These are phyloP conservation scores for Orius insidiosus DNA, from an alignment of 1,140 invertebrate species.

Conservation along the genomic window DNA sequence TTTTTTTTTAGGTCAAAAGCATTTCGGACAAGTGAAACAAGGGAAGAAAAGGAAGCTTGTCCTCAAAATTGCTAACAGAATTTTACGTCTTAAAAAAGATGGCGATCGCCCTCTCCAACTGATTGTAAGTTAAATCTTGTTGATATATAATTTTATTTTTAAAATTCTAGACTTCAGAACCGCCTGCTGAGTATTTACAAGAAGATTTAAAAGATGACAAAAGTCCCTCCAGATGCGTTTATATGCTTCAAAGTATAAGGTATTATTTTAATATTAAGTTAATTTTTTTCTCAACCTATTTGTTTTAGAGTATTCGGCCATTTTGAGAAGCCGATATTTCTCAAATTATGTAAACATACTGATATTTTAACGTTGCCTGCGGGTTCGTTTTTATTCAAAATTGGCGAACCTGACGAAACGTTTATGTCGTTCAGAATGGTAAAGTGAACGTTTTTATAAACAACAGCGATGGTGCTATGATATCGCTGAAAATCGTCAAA, in stretches of 20 bases:
- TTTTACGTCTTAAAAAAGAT: slow-evolving; percentile 65
- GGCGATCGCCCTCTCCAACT: slow-evolving; percentile 46
- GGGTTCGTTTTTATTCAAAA: slow-evolving; percentile 74
- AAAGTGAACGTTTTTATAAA: slow-evolving; percentile 82
- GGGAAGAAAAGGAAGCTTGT: slow-evolving; percentile 74
- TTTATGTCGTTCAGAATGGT: slow-evolving; percentile 92
- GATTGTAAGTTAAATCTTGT: slow-evolving; percentile 48
- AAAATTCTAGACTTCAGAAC: slow-evolving; percentile 54
- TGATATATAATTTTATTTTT: too few species aligned
- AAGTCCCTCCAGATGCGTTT: slow-evolving; percentile 80
- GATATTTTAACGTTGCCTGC: slow-evolving; percentile 70
- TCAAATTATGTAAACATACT: slow-evolving; percentile 87
- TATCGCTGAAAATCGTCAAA: slow-evolving; percentile 78
- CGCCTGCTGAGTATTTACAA: slow-evolving; percentile 85
- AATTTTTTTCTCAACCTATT: neutral
- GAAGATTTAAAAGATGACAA: slow-evolving; percentile 69
- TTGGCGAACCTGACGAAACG: slow-evolving; percentile 93
- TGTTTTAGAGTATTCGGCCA: slow-evolving; percentile 75
- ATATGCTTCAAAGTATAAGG: slow-evolving; percentile 85
- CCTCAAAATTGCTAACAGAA: slow-evolving; percentile 67
- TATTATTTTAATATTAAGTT: too few species aligned
- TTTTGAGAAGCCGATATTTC: slow-evolving; percentile 90
- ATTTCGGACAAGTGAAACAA: slow-evolving; percentile 65
- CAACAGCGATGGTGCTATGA: slow-evolving; percentile 54
- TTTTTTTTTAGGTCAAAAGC: slow-evolving; percentile 57